A percentile compares a stretch with the other conserved stretches of the same genome.
phyloP scores from a whole-genome alignment of 2,113 vertebrate species.

The Oncorhynchus mykiss region DNA sequence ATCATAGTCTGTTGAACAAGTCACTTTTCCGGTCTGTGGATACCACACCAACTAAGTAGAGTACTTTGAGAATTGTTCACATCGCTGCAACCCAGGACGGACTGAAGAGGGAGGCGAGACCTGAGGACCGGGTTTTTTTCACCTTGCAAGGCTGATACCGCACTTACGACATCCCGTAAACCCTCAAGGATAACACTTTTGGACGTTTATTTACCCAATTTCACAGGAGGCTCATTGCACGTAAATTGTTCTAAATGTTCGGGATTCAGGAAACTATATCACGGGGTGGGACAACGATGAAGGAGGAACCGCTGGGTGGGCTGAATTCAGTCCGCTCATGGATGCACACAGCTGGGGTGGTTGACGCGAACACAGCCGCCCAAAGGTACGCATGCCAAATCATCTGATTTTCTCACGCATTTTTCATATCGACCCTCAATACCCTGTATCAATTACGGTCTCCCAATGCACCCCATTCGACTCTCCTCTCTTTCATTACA shows the following conservation, averaged over 20 bases:
- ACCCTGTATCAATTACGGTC: constrained; percentile 78
- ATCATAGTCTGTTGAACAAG: constrained; percentile 61
- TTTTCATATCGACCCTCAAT: constrained; percentile 80
- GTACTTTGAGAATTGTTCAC: constrained; percentile 84
- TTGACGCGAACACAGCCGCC: constrained; percentile 93
- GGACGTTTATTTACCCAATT: constrained; percentile 50
- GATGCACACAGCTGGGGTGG: constrained; percentile 95
- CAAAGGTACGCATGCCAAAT: constrained; percentile 88
- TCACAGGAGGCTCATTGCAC: constrained; percentile 84
- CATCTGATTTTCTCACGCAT: constrained; percentile 77
- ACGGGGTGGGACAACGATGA: constrained; percentile 96
- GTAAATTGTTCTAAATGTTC: constrained; percentile 93
- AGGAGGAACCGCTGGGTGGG: constrained; percentile 96
- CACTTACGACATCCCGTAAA: constrained; percentile 67
- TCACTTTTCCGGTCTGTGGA: constrained; percentile 74
- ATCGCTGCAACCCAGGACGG: constrained; percentile 82
- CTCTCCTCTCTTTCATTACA: constrained; percentile 76
- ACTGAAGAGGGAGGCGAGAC: constrained; percentile 89
- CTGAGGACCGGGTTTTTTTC: constrained; percentile 82
- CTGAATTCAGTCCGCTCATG: constrained; percentile 95
- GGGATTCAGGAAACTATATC: constrained; percentile 98
- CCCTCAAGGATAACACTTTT: constrained; percentile 76
- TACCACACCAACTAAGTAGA: constrained; percentile 80
- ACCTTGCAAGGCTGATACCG: constrained; percentile 69
- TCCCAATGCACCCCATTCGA: constrained; percentile 75